Evolutionary conservation across 1,140 invertebrate species (phyloP).

Genomic region (Harlomillsia oculata): DNA sequence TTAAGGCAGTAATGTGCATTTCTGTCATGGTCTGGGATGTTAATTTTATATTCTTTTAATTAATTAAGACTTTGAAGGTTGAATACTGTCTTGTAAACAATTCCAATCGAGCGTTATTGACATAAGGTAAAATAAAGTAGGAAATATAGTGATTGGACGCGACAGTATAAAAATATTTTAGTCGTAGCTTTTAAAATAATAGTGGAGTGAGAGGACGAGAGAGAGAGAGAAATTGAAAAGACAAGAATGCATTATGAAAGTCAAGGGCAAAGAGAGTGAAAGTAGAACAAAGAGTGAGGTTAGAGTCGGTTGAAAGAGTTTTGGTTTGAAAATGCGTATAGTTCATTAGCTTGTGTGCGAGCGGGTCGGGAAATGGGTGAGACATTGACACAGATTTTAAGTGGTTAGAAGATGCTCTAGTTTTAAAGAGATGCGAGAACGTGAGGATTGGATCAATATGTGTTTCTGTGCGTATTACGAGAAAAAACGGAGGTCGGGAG

Average conservation of each 20-base stretch:
- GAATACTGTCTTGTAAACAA: too few relatives aligned
- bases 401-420: conserved; percentile 18
- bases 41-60: too few relatives aligned
- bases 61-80: too few relatives aligned
- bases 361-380: conserved; percentile 1
- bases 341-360: conserved; percentile 8
- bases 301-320: too few relatives aligned
- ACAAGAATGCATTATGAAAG: conserved; percentile 2
- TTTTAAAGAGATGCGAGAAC: conserved; percentile 8
- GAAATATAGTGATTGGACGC: too few relatives aligned
- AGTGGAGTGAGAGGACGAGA: neutral
- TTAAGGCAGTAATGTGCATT: too few relatives aligned
- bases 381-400: conserved; percentile 25
- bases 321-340: conserved; percentile 7
- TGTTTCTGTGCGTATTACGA: neutral
- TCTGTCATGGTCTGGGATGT: too few relatives aligned
- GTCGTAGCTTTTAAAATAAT: too few relatives aligned
- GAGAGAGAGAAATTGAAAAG: conserved; percentile 8
- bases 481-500: neutral
- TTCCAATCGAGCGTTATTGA: too few relatives aligned
- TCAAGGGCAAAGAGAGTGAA: conserved; percentile 10
- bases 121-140: too few relatives aligned
- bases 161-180: too few relatives aligned
- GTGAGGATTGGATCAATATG: neutral
- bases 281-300: too few relatives aligned